phyloP scores from a whole-genome alignment of 2,888 invertebrate species.

The Choristoneura rosaceana region DNA sequence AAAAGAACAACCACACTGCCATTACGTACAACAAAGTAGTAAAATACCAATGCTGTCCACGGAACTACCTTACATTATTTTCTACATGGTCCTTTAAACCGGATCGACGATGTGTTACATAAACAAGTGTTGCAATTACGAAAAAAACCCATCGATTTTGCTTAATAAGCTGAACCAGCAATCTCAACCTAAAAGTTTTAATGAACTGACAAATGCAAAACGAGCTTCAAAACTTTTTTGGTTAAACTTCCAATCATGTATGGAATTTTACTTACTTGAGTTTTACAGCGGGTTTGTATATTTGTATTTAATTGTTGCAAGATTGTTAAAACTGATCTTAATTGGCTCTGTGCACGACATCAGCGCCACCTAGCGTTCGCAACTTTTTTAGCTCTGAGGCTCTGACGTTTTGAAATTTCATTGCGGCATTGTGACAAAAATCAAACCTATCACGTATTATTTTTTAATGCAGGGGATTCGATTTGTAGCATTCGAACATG shows the following conservation, averaged over 20 bases:
- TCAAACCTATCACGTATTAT: no score
- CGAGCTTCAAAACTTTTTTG: background rate
- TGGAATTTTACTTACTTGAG: background rate
- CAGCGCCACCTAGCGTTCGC: no score
- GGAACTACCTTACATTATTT: background rate
- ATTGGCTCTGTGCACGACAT: no score
- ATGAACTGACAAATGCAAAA: constrained; percentile 17
- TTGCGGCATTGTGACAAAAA: no score
- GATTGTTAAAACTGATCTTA: no score
- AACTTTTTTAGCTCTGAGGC: no score
- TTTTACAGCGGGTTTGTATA: background rate
- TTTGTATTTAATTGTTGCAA: background rate
- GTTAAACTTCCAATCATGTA: constrained; percentile 3
- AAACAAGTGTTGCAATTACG: background rate
- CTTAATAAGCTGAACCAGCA: constrained; percentile 7
- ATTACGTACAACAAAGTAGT: no score
- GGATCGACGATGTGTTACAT: background rate
- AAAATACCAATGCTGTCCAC: background rate
- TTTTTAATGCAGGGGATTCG: no score
- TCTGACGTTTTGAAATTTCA: no score
- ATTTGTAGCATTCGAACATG: no score
- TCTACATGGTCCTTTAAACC: background rate
- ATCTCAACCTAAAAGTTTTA: constrained; percentile 5
- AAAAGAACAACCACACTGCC: no score
- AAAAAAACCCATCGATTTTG: background rate